phyloP scores from a whole-genome alignment of 2,113 vertebrate genomes.

The Excalfactoria chinensis region DNA sequence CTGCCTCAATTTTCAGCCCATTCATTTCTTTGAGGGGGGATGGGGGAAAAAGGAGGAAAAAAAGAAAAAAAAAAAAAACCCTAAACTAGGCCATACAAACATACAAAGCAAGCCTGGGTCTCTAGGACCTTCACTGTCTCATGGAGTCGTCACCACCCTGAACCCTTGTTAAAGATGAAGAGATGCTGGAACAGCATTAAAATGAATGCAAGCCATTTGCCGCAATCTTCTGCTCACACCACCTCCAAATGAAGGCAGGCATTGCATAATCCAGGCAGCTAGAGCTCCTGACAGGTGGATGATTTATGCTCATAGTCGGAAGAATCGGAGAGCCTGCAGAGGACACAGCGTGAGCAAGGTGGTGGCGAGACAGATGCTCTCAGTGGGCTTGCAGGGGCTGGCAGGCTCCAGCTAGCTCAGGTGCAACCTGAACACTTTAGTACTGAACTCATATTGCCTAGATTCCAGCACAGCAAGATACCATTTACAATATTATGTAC shows the following conservation, averaged over 20 bases:
- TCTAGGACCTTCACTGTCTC: constrained; percentile 76
- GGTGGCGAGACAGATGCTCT: constrained; percentile 88
- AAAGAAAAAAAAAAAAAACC: neutral
- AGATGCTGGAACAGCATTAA: constrained; percentile 75
- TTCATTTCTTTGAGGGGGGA: constrained; percentile 31
- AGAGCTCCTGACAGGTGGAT: constrained; percentile 87
- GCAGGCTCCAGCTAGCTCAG: constrained; percentile 84
- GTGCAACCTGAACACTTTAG: constrained; percentile 82
- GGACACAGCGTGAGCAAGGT: constrained; percentile 82
- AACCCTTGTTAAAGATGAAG: constrained; percentile 83
- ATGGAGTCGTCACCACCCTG: constrained; percentile 71
- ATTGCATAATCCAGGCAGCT: constrained; percentile 87
- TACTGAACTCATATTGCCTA: constrained; percentile 75
- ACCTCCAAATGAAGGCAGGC: constrained; percentile 86
- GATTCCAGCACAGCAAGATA: constrained; percentile 78
- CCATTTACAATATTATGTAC: constrained; percentile 75
- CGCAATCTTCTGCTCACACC: constrained; percentile 78
- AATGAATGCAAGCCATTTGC: constrained; percentile 83
- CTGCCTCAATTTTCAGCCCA: constrained; percentile 67
- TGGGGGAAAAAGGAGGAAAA: too few species aligned
- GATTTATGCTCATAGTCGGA: constrained; percentile 91
- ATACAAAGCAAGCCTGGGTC: constrained; percentile 67
- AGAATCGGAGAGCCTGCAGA: constrained; percentile 84
- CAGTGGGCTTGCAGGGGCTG: constrained; percentile 85
- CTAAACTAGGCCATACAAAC: constrained; percentile 41